Conservation (phyloP, 2,113 vertebrate genomes). For the Xenus cinereus region DNA sequence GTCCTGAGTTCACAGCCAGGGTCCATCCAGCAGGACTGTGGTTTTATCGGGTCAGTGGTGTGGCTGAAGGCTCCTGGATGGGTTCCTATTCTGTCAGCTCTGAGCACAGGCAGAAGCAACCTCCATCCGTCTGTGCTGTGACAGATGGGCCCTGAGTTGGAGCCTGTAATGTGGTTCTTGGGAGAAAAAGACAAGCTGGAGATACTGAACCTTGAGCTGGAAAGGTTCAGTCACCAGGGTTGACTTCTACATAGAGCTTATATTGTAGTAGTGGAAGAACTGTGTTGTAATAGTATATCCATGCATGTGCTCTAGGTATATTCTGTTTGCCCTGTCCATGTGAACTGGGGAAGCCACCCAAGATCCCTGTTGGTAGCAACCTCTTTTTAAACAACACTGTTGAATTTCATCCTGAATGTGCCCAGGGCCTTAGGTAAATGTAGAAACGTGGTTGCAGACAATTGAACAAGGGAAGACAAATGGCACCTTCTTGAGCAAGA, state of each 20-base stretch:
- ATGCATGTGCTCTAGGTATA: not conserved
- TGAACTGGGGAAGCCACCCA: not conserved
- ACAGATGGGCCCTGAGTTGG: not conserved
- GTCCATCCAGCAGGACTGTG: not conserved
- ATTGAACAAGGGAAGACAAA: not conserved
- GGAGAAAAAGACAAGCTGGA: not conserved
- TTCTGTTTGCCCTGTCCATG: not conserved
- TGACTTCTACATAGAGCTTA: not conserved
- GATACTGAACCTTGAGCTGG: not conserved
- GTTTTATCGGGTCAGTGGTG: not conserved
- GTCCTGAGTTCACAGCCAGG: not conserved
- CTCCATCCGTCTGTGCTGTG: not conserved
- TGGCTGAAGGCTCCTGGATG: not conserved
- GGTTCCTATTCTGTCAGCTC: not conserved
- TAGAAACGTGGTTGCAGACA: not conserved
- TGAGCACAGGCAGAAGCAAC: not conserved
- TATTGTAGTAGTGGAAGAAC: not conserved
- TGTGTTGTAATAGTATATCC: not conserved
- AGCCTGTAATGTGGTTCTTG: not conserved
- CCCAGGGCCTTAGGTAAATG: not conserved
- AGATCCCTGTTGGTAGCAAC: not conserved
- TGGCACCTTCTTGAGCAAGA: not conserved
- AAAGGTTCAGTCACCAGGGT: not conserved
- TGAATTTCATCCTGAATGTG: not conserved
- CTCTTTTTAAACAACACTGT: not conserved